phyloP scores from a whole-genome alignment of 2,888 invertebrate genomes.

The Cantharis nigra region DNA sequence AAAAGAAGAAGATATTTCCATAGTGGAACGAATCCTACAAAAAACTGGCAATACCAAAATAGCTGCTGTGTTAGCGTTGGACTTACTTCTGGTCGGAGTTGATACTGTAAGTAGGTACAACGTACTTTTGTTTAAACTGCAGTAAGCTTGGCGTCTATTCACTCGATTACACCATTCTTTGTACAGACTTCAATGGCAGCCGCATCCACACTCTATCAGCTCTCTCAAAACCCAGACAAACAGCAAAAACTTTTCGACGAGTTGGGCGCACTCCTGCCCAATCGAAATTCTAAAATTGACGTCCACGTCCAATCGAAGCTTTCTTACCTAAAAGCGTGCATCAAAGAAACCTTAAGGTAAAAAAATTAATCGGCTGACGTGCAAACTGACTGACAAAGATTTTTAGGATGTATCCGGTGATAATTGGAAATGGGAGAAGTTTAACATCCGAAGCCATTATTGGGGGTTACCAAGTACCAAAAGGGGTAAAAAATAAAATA shows the following conservation, averaged over 20 bases:
- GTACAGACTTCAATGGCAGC: constrained; percentile 72
- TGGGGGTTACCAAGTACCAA: constrained; percentile 78
- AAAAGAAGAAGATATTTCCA: constrained; percentile 59
- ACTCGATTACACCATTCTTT: background rate
- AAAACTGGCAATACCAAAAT: constrained; percentile 63
- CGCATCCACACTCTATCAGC: constrained; percentile 74
- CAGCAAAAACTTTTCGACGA: constrained; percentile 70
- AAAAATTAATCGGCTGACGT: constrained; percentile 12
- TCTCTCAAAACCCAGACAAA: constrained; percentile 71
- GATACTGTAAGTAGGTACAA: constrained; percentile 63
- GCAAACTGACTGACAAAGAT: constrained; percentile 1
- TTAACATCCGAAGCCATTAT: constrained; percentile 75
- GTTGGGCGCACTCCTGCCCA: constrained; percentile 62
- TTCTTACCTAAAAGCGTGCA: constrained; percentile 74
- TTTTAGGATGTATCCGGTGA: constrained; percentile 78
- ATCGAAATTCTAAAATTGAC: constrained; percentile 60
- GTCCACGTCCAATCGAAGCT: constrained; percentile 66
- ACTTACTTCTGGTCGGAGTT: constrained; percentile 79
- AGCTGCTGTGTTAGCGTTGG: constrained; percentile 75
- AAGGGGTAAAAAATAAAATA: constrained; percentile 65
- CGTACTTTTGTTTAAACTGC: too few relatives aligned
- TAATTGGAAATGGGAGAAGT: constrained; percentile 78
- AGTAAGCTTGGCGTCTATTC: too few relatives aligned
- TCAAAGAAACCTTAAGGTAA: constrained; percentile 77
- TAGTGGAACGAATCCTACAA: constrained; percentile 62